Conservation (phyloP, 2,113 vertebrate species). For the Muntiacus reevesi region DNA sequence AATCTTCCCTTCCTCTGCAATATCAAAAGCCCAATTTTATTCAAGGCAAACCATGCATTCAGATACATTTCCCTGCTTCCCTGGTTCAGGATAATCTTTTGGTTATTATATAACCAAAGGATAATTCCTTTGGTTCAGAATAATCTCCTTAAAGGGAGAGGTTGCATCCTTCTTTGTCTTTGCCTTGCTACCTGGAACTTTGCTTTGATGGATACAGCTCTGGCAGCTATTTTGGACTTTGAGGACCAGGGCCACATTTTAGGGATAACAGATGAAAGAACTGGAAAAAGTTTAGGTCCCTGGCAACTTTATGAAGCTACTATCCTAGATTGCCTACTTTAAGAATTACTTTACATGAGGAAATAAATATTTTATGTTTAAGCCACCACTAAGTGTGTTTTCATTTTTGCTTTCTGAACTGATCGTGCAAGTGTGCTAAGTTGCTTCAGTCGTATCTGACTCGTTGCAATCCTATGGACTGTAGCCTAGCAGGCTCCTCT, state of each 20-base stretch:
- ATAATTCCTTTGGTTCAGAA: neutral
- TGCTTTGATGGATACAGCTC: neutral
- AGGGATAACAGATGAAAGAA: neutral
- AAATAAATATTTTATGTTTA: slow-evolving; percentile 29
- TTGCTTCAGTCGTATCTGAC: neutral
- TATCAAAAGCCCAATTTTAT: neutral
- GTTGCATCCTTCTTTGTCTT: neutral
- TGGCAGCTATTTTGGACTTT: neutral
- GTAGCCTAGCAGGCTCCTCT: neutral
- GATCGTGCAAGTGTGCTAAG: neutral
- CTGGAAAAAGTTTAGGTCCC: neutral
- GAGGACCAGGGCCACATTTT: neutral
- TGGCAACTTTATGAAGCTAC: neutral
- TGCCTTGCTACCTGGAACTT: neutral
- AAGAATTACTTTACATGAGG: slow-evolving; percentile 23
- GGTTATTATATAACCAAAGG: neutral
- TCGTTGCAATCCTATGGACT: neutral
- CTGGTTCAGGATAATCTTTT: neutral
- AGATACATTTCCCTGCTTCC: neutral
- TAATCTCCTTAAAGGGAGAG: neutral
- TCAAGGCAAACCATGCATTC: neutral
- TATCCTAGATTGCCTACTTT: neutral
- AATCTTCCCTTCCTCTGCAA: neutral
- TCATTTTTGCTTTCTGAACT: slow-evolving; percentile 13
- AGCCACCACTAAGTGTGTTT: neutral